Evolutionary conservation across 2,797 vertebrate species (phyloP), one percentile per base, ranked within the genome.

Genomic region (Babyrousa celebensis): DNA sequence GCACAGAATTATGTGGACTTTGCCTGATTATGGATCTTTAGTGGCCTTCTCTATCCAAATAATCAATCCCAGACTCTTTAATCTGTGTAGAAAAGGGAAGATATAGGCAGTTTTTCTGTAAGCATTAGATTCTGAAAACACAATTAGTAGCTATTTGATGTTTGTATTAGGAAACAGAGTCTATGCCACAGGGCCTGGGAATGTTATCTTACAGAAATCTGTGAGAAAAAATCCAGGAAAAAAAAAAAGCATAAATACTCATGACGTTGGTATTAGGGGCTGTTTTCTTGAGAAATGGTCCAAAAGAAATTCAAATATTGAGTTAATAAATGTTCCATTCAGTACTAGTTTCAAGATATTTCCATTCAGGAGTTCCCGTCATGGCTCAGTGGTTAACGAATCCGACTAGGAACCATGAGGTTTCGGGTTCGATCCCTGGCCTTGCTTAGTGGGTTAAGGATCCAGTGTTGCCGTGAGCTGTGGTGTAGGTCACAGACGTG

Each of bases 241-340:
- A 52, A 18, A 65, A 78, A 78, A 70, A 63, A 62, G 40, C 8
- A 43, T 48, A 89, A 36, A 92, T 29, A 4, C 27, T 96, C 48
- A 92, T 63, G 8, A 21, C 14, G 12, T 21, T n/a, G 82, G 48
- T 12, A 85, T 29, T 14, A 65, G 21, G 7, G 32, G 3, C 27
- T 68, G 10, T 56, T 79, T 88, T 29, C 65, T 91, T 75, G 54
- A 88, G 29, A 82, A 43, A 16, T 6, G 7, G 67, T 78, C 40
- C 52, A 72, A 78, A 91, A 67, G 83, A 88, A 83, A 74, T 32
- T 72, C 40, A 80, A 29, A 78, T 91, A 74, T 84, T n/a, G 54
- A 18, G 6, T 29, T 85, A 58, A 62, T 5, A 52, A 89, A 58
- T 6, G 1, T 60, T 60, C 15, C 36, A 36, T 25, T 25, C 56